These are phyloP conservation scores for Epinotia bilunana DNA, from an alignment of 2,888 invertebrate genomes.

Conservation along the genomic window DNA sequence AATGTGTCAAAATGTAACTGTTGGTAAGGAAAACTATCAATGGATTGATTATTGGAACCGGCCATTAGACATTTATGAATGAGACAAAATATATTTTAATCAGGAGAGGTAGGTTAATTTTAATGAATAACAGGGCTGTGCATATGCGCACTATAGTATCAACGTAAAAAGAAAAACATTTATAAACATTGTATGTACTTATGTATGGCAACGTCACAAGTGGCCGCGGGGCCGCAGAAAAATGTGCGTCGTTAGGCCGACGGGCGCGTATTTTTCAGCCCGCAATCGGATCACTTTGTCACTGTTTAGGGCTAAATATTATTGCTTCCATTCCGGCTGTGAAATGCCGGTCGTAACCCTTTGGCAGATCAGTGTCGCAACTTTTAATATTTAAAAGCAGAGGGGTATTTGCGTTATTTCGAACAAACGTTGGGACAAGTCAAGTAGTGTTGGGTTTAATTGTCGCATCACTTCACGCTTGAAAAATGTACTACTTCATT, in stretches of 20 bases:
- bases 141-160: not conserved
- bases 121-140: no score
- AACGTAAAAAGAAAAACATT: not conserved
- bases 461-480: no score
- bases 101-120: no score
- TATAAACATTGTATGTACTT: not conserved
- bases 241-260: conserved; percentile 34
- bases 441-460: no score
- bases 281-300: conserved; percentile 40
- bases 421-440: no score
- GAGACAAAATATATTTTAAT: no score
- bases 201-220: conserved; percentile 3
- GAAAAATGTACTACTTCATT: no score
- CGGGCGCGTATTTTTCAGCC: conserved; percentile 32
- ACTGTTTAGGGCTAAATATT: conserved; percentile 39
- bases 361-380: not conserved
- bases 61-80: no score
- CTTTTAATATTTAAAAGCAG: not conserved
- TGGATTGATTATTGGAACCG: no score
- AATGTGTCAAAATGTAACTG: no score
- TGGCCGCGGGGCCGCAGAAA: conserved; percentile 10
- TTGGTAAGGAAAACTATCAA: no score
- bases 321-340: conserved; percentile 25
- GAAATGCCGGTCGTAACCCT: not conserved
- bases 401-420: not conserved